phyloP scores from a whole-genome alignment of 2,888 invertebrate genomes.

The Geotrupes spiniger region DNA sequence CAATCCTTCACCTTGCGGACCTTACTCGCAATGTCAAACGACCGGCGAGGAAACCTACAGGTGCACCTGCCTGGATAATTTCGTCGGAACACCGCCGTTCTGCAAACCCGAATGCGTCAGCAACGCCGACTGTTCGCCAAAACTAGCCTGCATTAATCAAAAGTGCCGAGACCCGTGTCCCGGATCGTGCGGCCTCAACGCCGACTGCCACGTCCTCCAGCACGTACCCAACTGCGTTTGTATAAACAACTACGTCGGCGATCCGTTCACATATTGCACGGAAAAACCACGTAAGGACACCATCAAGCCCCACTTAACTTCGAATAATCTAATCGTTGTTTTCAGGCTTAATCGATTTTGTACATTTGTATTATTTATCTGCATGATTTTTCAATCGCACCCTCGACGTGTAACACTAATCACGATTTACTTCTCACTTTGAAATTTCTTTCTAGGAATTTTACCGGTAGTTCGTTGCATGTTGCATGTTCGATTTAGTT shows the following conservation, averaged over 20 bases:
- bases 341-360: too few species aligned
- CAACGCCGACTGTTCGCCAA: constrained; percentile 68
- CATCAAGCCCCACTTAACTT: too few species aligned
- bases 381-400: too few species aligned
- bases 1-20: constrained; percentile 67
- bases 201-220: constrained; percentile 69
- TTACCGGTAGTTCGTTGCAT: too few species aligned
- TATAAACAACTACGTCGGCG: constrained; percentile 62
- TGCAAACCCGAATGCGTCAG: constrained; percentile 75
- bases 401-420: too few species aligned
- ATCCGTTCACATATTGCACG: constrained; percentile 63
- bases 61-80: constrained; percentile 70
- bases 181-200: constrained; percentile 70
- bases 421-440: too few species aligned
- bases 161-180: constrained; percentile 73
- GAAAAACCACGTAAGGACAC: constrained; percentile 56
- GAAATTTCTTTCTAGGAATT: too few species aligned
- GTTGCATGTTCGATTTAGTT: too few species aligned
- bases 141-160: constrained; percentile 67
- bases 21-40: constrained; percentile 57
- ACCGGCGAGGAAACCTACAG: constrained; percentile 66
- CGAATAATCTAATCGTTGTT: background rate
- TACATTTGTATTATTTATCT: too few species aligned
- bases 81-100: constrained; percentile 66
- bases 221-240: constrained; percentile 76